These are phyloP conservation scores for Rhysida immarginata DNA, from an alignment of 1,140 invertebrate genomes.

Conservation along the genomic window DNA sequence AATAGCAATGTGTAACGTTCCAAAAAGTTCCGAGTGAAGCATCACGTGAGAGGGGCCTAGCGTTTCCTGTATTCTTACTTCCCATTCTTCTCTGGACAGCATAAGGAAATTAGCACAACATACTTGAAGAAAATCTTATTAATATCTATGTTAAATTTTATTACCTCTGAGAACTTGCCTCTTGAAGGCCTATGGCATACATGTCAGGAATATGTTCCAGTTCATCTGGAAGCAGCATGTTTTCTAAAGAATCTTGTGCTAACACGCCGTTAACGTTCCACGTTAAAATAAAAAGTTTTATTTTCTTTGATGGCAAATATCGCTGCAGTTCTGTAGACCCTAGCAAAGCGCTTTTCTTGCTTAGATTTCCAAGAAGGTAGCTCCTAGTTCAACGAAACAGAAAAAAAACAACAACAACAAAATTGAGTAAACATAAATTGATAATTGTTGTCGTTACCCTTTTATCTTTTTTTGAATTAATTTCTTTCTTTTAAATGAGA, in stretches of 20 bases:
- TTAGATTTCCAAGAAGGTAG: slow-evolving; percentile 6
- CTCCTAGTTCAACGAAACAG: slow-evolving; percentile 1
- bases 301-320: slow-evolving; percentile 62
- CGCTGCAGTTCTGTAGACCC: slow-evolving; percentile 67
- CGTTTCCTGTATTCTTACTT: slow-evolving; percentile 75
- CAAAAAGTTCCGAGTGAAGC: slow-evolving; percentile 60
- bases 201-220: slow-evolving; percentile 77
- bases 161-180: slow-evolving; percentile 37
- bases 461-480: too few relatives aligned
- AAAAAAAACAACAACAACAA: too few relatives aligned
- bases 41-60: slow-evolving; percentile 78
- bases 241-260: slow-evolving; percentile 42
- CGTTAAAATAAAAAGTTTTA: slow-evolving; percentile 67
- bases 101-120: not conserved
- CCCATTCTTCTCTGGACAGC: slow-evolving; percentile 62
- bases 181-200: slow-evolving; percentile 81
- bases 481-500: too few relatives aligned
- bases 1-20: slow-evolving; percentile 68
- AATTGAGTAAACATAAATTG: too few relatives aligned
- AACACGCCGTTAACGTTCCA: slow-evolving; percentile 95
- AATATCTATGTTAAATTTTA: not conserved
- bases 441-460: too few relatives aligned
- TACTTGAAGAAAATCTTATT: not conserved
- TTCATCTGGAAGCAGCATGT: slow-evolving; percentile 69
- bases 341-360: slow-evolving; percentile 41